These are phyloP conservation scores for Agrotis ipsilon DNA, from an alignment of 2,888 invertebrate species.

Conservation along the genomic window DNA sequence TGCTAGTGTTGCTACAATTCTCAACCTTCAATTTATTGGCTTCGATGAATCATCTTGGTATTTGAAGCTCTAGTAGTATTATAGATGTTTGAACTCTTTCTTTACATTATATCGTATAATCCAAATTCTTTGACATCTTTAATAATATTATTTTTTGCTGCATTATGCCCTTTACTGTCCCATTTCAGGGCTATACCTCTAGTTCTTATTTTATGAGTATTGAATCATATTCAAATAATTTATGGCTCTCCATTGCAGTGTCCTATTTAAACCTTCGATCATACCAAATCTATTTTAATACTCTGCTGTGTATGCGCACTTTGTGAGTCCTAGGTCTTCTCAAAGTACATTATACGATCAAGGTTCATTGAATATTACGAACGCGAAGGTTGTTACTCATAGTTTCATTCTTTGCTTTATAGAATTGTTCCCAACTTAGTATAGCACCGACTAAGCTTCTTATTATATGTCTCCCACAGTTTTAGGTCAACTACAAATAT, in stretches of 20 bases:
- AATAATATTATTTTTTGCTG: no score
- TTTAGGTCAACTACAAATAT: no score
- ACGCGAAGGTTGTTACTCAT: no score
- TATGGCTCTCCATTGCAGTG: background rate
- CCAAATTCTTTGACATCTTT: background rate
- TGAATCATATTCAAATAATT: background rate
- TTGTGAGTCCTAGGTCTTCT: slow-evolving; percentile 3
- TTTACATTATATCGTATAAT: background rate
- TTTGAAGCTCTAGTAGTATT: slow-evolving; percentile 6
- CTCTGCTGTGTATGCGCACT: slow-evolving; percentile 19
- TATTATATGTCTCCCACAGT: no score
- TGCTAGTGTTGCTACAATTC: background rate
- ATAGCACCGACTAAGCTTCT: no score
- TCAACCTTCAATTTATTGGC: slow-evolving; percentile 12
- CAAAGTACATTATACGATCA: background rate
- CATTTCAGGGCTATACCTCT: background rate
- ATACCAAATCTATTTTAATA: slow-evolving; percentile 17
- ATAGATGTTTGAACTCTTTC: slow-evolving; percentile 2
- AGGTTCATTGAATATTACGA: background rate
- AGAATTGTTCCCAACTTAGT: no score
- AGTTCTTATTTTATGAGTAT: background rate
- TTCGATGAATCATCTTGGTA: slow-evolving; percentile 28
- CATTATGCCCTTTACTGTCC: background rate
- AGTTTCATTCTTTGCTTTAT: no score
- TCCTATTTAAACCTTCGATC: slow-evolving; percentile 5